Evolutionary conservation across 1,140 invertebrate species (phyloP).

Genomic region (Bradysia coprophila): DNA sequence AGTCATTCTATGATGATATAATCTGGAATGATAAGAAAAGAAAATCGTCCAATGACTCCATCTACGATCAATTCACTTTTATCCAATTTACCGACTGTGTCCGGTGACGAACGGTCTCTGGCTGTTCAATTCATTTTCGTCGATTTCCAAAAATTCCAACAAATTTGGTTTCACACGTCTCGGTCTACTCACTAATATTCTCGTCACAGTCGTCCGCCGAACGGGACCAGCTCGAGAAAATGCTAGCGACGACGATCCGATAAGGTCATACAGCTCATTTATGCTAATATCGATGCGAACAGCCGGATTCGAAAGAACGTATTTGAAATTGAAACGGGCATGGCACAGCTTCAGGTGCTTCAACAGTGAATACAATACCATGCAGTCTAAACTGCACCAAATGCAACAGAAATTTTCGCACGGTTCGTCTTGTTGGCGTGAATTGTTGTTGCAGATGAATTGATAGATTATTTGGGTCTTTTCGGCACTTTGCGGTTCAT

Average conservation of each 20-base stretch:
- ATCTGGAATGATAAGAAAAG: too few species aligned
- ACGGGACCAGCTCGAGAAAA: slow-evolving; percentile 64
- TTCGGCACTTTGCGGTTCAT: not conserved
- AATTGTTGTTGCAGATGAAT: slow-evolving; percentile 91
- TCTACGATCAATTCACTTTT: too few species aligned
- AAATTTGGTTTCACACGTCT: slow-evolving; percentile 47
- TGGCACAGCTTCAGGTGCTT: slow-evolving; percentile 90
- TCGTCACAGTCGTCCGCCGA: slow-evolving; percentile 69
- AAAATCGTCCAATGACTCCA: too few species aligned
- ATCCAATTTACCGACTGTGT: slow-evolving; percentile 80
- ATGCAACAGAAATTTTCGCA: slow-evolving; percentile 83
- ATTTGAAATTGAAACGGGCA: slow-evolving; percentile 77
- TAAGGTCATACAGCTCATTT: slow-evolving; percentile 83
- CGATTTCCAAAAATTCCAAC: slow-evolving; percentile 66
- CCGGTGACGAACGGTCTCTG: slow-evolving; percentile 73
- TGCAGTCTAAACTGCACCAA: slow-evolving; percentile 86
- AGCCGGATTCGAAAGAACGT: slow-evolving; percentile 49
- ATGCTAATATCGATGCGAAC: slow-evolving; percentile 80
- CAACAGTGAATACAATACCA: slow-evolving; percentile 67
- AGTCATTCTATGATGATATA: slow-evolving; percentile 88
- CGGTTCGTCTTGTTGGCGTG: slow-evolving; percentile 84
- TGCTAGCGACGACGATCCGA: slow-evolving; percentile 40
- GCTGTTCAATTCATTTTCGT: slow-evolving; percentile 59
- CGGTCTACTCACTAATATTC: slow-evolving; percentile 75
- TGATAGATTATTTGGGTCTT: slow-evolving; percentile 40